Conservation (phyloP, 2,888 invertebrate species). For the Latrodectus hesperus region DNA sequence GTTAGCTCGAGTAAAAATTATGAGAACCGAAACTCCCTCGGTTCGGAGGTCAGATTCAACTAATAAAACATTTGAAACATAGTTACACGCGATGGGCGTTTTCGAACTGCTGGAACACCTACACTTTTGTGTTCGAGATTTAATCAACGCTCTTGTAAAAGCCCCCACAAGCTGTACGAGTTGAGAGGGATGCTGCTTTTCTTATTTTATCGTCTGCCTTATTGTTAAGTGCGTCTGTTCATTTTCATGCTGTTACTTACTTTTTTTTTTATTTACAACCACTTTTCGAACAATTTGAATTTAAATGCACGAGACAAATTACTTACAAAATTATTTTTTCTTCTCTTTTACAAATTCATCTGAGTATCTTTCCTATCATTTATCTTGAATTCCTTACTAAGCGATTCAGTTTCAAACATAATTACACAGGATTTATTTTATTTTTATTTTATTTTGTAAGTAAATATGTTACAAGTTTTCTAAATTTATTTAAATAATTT, state of each 20-base stretch:
- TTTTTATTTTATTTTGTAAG: too few species aligned
- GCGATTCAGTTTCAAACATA: too few species aligned
- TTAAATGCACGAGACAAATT: background rate
- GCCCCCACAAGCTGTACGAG: conserved; percentile 6
- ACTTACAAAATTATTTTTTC: too few species aligned
- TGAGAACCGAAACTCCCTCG: background rate
- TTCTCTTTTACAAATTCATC: too few species aligned
- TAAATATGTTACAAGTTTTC: too few species aligned
- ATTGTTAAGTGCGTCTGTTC: background rate
- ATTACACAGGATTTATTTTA: too few species aligned
- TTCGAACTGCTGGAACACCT: conserved; percentile 43
- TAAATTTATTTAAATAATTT: too few species aligned
- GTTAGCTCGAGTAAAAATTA: background rate
- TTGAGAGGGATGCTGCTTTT: conserved; percentile 16
- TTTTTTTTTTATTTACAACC: background rate
- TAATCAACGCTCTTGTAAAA: conserved; percentile 24
- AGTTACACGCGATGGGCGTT: conserved; percentile 32
- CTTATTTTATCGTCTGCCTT: background rate
- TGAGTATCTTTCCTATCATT: too few species aligned
- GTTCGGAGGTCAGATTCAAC: conserved; percentile 18
- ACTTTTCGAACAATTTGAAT: background rate
- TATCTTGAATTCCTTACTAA: too few species aligned
- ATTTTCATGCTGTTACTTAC: background rate
- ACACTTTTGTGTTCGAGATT: conserved; percentile 28
- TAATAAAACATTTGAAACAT: conserved; percentile 31